Evolutionary conservation across 1,140 invertebrate genomes (phyloP).

Genomic region (Pissodes strobi): DNA sequence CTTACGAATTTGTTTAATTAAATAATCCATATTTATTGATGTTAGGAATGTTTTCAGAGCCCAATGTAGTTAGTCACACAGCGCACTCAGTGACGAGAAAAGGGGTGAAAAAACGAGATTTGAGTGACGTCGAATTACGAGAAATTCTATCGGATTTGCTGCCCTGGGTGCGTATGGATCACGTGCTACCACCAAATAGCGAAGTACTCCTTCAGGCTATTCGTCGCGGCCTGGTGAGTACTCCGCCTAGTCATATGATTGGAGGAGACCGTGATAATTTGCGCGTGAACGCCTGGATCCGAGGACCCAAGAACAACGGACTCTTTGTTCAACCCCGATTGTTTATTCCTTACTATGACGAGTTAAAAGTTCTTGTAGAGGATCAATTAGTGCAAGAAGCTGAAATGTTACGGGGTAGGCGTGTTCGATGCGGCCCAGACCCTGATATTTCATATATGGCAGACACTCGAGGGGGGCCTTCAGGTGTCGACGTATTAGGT

Average conservation of each 20-base stretch:
- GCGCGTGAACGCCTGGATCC: conserved; percentile 84
- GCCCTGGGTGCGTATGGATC: conserved; percentile 83
- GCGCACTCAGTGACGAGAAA: conserved; percentile 87
- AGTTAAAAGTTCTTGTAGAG: conserved; percentile 87
- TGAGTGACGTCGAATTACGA: conserved; percentile 84
- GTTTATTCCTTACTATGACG: conserved; percentile 93
- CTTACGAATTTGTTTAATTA: neutral
- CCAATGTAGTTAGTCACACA: conserved; percentile 89
- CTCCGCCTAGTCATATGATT: conserved; percentile 86
- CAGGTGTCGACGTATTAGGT: conserved; percentile 65
- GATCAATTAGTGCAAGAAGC: conserved; percentile 81
- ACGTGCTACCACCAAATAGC: conserved; percentile 84
- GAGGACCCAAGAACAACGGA: conserved; percentile 76
- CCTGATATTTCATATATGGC: conserved; percentile 94
- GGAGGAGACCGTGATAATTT: conserved; percentile 71
- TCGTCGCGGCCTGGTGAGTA: conserved; percentile 81
- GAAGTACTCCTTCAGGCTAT: conserved; percentile 79
- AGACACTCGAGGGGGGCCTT: conserved; percentile 67
- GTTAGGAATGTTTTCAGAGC: conserved; percentile 65
- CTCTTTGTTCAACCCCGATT: conserved; percentile 83
- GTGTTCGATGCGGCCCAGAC: conserved; percentile 67
- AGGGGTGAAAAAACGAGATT: conserved; percentile 81
- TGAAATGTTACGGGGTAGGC: conserved; percentile 73
- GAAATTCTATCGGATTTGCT: conserved; percentile 85
- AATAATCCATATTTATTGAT: conserved; percentile 4